Evolutionary conservation across 1,140 invertebrate species (phyloP).

Genomic region (Archegozetes longisetosus): DNA sequence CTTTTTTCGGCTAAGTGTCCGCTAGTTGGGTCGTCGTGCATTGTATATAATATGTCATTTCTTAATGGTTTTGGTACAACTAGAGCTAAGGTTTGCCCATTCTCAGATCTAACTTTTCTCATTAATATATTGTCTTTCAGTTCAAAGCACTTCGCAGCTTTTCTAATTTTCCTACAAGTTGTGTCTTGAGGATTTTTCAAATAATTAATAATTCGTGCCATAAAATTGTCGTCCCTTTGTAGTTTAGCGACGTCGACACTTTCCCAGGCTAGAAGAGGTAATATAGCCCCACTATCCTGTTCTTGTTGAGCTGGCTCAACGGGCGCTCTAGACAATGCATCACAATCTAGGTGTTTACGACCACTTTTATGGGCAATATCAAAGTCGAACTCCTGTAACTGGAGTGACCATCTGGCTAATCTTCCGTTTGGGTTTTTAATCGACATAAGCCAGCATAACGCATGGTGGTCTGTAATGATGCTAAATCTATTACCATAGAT

Average conservation of each 20-base stretch:
- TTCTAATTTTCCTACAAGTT: neutral
- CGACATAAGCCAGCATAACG: constrained; percentile 17
- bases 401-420: constrained; percentile 4
- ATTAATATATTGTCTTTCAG: neutral
- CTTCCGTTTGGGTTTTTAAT: neutral
- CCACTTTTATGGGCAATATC: constrained; percentile 12
- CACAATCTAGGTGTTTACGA: constrained; percentile 1
- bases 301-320: neutral
- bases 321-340: constrained; percentile 11
- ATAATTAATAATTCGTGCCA: neutral
- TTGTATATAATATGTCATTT: constrained; percentile 33
- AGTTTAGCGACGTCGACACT: neutral
- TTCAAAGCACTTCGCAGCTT: neutral
- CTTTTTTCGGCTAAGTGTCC: constrained; percentile 20
- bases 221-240: neutral
- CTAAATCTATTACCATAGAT: constrained; percentile 21
- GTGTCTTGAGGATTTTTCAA: neutral
- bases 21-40: constrained; percentile 23
- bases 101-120: neutral
- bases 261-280: neutral
- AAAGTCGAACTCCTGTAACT: constrained; percentile 9
- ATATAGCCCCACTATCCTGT: neutral
- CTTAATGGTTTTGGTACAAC: neutral
- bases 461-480: constrained; percentile 22
- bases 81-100: neutral